A percentile compares a stretch with the other conserved stretches of the same genome.
Evolutionary conservation across 2,113 vertebrate species (phyloP).

Genomic region (Synodontis membranacea): DNA sequence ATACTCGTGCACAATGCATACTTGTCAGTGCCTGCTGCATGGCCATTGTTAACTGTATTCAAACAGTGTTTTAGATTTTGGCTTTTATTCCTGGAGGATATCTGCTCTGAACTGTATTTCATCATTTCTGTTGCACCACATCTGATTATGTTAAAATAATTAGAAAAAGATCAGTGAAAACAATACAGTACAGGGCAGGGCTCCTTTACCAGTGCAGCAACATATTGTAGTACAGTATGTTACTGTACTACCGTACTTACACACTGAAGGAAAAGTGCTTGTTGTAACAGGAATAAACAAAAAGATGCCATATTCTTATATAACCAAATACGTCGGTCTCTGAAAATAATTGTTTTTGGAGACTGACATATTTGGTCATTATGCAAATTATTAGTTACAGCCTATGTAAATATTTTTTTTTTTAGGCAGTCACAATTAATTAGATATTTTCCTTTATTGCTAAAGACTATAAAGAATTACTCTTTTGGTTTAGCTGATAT

Average conservation of each 20-base stretch:
- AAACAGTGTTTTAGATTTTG: neutral
- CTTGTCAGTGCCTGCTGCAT: neutral
- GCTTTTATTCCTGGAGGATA: neutral
- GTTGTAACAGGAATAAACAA: neutral
- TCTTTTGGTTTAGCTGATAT: neutral
- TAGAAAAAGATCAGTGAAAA: neutral
- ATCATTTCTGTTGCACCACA: neutral
- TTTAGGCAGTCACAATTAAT: neutral
- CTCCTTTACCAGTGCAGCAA: neutral
- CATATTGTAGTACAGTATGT: neutral
- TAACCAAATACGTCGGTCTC: too few relatives aligned
- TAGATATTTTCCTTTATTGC: neutral
- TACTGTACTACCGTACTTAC: neutral
- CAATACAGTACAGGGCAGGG: neutral
- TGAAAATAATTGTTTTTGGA: neutral
- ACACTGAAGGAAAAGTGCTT: neutral
- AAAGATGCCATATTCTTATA: neutral
- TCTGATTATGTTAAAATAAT: neutral
- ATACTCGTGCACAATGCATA: constrained; percentile 9
- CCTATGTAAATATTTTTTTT: neutral
- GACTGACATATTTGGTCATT: neutral
- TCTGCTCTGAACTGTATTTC: neutral
- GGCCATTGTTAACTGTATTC: neutral
- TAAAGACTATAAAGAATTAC: neutral
- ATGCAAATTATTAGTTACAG: neutral